Conservation (phyloP, 2,888 invertebrate species). For the Mimachlamys varia region DNA sequence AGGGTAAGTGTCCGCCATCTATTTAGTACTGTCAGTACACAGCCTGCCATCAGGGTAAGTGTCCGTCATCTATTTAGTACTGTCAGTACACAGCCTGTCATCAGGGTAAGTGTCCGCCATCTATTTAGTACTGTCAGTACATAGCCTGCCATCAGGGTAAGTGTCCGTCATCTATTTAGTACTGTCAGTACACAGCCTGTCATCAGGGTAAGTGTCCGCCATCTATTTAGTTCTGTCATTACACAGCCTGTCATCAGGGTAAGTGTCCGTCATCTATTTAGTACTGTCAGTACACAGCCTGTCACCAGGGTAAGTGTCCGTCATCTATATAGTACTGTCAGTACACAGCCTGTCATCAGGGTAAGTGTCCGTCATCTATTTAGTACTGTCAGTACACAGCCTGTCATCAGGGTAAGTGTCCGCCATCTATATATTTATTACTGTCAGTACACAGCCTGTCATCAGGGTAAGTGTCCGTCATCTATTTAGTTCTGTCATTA, state of each 20-base stretch:
- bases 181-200: constrained; percentile 55
- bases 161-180: neutral
- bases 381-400: constrained; percentile 50
- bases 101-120: constrained; percentile 46
- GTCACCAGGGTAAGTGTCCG: constrained; percentile 51
- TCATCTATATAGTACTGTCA: constrained; percentile 42
- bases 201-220: constrained; percentile 48
- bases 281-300: constrained; percentile 53
- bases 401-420: constrained; percentile 53
- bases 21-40: constrained; percentile 46
- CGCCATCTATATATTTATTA: too few species aligned
- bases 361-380: constrained; percentile 40
- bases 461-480: constrained; percentile 48
- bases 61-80: too few species aligned
- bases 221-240: constrained; percentile 48
- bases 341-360: constrained; percentile 53
- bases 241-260: constrained; percentile 56
- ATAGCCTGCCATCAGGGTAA: constrained; percentile 55
- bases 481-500: constrained; percentile 49
- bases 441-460: constrained; percentile 55
- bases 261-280: neutral
- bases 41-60: constrained; percentile 55
- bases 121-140: constrained; percentile 45
- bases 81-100: constrained; percentile 55
- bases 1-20: constrained; percentile 46